A percentile compares a stretch with the other conserved stretches of the same genome.
Conservation (phyloP, 2,113 vertebrate genomes). For the Etia nguti region DNA sequence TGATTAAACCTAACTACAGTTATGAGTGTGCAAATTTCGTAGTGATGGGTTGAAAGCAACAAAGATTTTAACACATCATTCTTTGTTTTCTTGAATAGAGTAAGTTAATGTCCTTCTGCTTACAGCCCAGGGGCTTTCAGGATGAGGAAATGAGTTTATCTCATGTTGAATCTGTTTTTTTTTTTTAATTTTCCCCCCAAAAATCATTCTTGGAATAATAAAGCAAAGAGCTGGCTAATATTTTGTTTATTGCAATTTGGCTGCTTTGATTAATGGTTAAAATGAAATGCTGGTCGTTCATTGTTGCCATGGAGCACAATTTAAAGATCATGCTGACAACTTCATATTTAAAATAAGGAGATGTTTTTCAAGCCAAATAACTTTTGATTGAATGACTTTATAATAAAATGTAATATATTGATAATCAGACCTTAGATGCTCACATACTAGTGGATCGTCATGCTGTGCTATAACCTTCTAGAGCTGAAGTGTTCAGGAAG, state of each 20-base stretch:
- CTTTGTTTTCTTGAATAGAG: neutral
- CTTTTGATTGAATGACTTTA: neutral
- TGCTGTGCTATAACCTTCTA: constrained; percentile 3
- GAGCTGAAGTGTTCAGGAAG: constrained; percentile 41
- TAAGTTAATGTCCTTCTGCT: neutral
- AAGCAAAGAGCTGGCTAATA: neutral
- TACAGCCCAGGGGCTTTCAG: neutral
- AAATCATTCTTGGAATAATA: neutral
- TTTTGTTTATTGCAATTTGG: neutral
- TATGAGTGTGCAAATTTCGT: neutral
- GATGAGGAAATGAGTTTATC: neutral
- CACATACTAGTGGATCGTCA: neutral
- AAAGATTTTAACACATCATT: neutral
- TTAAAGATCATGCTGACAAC: neutral
- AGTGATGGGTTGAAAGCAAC: neutral
- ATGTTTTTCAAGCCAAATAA: neutral
- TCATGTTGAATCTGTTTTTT: neutral
- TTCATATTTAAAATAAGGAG: neutral
- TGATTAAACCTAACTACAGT: neutral
- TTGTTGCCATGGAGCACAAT: neutral
- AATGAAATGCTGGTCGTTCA: neutral
- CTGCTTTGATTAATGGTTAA: neutral
- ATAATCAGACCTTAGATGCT: neutral
- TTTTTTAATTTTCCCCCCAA: neutral
- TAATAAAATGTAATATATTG: neutral